Percentiles rank a stretch among this genome's conserved stretches.
Conservation (phyloP, 2,113 vertebrate genomes). For the Ammodytes marinus region DNA sequence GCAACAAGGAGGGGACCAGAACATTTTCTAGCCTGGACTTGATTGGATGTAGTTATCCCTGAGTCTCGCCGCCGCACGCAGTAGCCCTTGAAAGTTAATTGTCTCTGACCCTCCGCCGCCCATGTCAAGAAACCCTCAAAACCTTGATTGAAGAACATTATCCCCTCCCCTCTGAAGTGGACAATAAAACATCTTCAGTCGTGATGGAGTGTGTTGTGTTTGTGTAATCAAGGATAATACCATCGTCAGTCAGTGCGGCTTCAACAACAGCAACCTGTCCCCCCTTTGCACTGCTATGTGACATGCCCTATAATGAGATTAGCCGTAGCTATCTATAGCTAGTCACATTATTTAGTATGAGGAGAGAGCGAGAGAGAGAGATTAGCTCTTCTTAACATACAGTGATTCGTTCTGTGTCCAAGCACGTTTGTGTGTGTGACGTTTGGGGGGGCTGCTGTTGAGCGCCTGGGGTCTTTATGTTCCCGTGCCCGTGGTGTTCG, state of each 20-base stretch:
- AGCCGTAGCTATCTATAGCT: slow-evolving; percentile 66
- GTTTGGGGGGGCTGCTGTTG: not conserved
- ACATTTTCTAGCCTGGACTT: slow-evolving; percentile 49
- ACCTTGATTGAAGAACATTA: slow-evolving; percentile 62
- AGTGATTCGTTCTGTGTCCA: slow-evolving; percentile 67
- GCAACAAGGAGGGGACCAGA: slow-evolving; percentile 54
- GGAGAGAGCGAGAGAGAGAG: slow-evolving; percentile 36
- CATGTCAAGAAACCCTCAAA: slow-evolving; percentile 58
- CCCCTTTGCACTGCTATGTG: slow-evolving; percentile 34
- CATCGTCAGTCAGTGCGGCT: slow-evolving; percentile 27
- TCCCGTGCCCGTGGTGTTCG: slow-evolving; percentile 54
- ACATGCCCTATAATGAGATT: slow-evolving; percentile 70
- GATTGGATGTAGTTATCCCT: slow-evolving; percentile 75
- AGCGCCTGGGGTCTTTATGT: slow-evolving; percentile 60
- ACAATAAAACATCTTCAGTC: slow-evolving; percentile 51
- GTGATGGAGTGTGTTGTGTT: slow-evolving; percentile 46
- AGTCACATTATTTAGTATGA: slow-evolving; percentile 52
- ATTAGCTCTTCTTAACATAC: slow-evolving; percentile 68
- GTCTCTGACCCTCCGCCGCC: slow-evolving; percentile 60
- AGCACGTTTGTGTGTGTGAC: slow-evolving; percentile 50
- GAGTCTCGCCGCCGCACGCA: slow-evolving; percentile 31
- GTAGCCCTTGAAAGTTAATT: slow-evolving; percentile 69
- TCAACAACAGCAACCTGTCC: slow-evolving; percentile 53
- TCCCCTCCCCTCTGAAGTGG: slow-evolving; percentile 58
- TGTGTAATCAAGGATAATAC: slow-evolving; percentile 64